Conservation (phyloP, 2,797 vertebrate species). For the Notoglanidium macrostoma region DNA sequence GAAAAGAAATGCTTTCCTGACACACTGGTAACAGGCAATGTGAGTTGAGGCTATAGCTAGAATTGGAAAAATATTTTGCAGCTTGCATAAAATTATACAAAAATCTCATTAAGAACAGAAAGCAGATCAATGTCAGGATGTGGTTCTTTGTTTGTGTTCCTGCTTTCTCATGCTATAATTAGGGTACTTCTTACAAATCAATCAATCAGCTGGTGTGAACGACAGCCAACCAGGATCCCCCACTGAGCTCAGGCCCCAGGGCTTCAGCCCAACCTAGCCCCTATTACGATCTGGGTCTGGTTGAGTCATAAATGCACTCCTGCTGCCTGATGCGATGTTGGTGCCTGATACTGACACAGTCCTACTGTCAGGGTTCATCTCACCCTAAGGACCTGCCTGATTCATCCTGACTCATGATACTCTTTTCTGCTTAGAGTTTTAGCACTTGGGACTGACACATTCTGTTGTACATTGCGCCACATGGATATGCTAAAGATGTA, state of each 20-base stretch:
- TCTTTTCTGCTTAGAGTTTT: background rate
- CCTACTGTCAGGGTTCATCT: background rate
- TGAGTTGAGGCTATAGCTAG: background rate
- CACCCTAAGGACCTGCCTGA: background rate
- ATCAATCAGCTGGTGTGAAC: background rate
- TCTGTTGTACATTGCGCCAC: background rate
- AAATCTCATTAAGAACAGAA: background rate
- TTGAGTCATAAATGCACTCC: slow-evolving; percentile 8
- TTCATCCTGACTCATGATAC: slow-evolving; percentile 23
- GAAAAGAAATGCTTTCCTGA: background rate
- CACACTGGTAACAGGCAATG: background rate
- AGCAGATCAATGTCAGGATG: background rate
- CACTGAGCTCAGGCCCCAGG: background rate
- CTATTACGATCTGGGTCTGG: background rate
- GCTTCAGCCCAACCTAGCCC: background rate
- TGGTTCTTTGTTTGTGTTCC: background rate
- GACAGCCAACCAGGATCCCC: background rate
- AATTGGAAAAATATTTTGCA: background rate
- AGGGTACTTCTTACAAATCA: background rate
- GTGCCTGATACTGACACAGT: slow-evolving; percentile 14
- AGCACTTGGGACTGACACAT: slow-evolving; percentile 8
- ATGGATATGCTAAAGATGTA: slow-evolving; percentile 3
- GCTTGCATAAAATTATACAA: background rate
- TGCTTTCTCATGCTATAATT: background rate
- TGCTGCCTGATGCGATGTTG: background rate